Evolutionary conservation across 1,140 invertebrate genomes (phyloP), one percentile per base, ranked within the genome.

Genomic region (Acromyrmex charruanus): DNA sequence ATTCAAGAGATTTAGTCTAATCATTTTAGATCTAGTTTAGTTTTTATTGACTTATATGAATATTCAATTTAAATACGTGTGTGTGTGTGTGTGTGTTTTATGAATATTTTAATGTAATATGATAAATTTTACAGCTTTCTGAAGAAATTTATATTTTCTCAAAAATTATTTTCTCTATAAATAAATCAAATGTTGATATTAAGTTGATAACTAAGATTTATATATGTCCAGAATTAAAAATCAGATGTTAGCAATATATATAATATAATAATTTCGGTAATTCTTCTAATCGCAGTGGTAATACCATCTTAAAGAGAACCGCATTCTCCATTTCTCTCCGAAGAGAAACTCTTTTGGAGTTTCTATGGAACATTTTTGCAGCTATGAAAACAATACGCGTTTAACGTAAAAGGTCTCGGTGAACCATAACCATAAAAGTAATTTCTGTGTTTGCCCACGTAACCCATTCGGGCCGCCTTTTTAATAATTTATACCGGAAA

Each of bases 401-500:
- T 84, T 74, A 75, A n/a, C 55, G 69, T 75, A 75, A 84, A 75
- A 75, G 14, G 39, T 61, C 39, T 71, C 80, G 25, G 9, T 53
- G 25, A 35, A 74, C 3, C 39, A 28, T 75, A 71, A 82, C 14
- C 68, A 16, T 82, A 59, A 75, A 68, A 49, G 61, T 74, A 53
- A 86, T 55, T 79, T 21, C 61, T 69, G 49, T 14, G 49, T 58
- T 59, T 51, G 68, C 21, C 25, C 82, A 75, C 31, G 68, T 68
- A 63, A 84, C 61, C 63, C 44, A 49, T 75, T 75, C 58, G 55
- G 31, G 21, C 3, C 9, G 9, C 9, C 21, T 31, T 51, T 89
- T 89, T 87, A 89, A 89, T 89, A 89, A 89, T 89, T 89, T 88
- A 89, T 72, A 61, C 25, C 16, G 10, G 16, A 28, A 21, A n/a